These are phyloP conservation scores for Ennomos quercinarius DNA, from an alignment of 2,888 invertebrate species.

Conservation along the genomic window DNA sequence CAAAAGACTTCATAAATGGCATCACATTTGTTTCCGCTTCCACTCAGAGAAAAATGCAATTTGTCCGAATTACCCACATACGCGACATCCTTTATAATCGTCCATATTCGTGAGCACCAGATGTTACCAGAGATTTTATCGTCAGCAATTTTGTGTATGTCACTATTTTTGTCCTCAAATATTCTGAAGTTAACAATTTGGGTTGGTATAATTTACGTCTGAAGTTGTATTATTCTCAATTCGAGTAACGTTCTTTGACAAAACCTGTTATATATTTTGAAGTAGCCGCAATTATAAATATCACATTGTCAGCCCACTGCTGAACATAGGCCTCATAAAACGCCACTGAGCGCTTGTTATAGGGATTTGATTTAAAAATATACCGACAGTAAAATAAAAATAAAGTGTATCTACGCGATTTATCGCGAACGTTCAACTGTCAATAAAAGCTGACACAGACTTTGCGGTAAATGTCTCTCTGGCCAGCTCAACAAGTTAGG, in stretches of 20 bases:
- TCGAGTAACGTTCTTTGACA: neutral
- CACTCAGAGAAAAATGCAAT: conserved; percentile 38
- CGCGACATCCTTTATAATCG: conserved; percentile 33
- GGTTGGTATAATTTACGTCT: neutral
- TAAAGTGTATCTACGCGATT: neutral
- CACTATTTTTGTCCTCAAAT: conserved; percentile 15
- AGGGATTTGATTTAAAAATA: too few relatives aligned
- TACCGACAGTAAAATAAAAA: neutral
- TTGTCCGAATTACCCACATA: conserved; percentile 46
- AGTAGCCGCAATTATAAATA: neutral
- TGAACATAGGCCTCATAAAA: too few relatives aligned
- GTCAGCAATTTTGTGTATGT: conserved; percentile 18
- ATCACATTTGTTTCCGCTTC: conserved; percentile 31
- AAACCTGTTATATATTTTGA: neutral
- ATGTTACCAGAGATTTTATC: conserved; percentile 39
- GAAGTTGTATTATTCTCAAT: neutral
- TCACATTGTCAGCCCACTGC: too few relatives aligned
- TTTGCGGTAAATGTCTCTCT: conserved; percentile 24
- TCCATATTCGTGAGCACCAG: conserved; percentile 35
- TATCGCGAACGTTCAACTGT: conserved; percentile 31
- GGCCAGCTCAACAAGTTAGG: conserved; percentile 57
- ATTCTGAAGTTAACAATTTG: neutral
- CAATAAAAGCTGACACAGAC: conserved; percentile 32
- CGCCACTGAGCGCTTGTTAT: too few relatives aligned
- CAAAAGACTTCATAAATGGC: conserved; percentile 28